These are phyloP conservation scores for Pygoscelis adeliae DNA, from an alignment of 2,113 vertebrate species.

Conservation along the genomic window DNA sequence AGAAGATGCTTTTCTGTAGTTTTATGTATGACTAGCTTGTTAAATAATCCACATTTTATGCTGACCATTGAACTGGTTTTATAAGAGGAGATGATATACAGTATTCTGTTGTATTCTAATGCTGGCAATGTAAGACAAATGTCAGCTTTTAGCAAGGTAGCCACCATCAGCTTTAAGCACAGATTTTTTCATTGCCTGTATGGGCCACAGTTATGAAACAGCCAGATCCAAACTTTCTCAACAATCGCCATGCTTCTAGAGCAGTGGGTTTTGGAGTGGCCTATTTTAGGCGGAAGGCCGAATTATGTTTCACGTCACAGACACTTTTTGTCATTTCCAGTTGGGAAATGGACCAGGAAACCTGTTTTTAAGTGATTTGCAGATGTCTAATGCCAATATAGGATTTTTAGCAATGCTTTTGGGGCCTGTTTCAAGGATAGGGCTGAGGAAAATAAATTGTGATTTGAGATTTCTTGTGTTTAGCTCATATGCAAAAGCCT, in stretches of 20 bases:
- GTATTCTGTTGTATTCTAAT: neutral
- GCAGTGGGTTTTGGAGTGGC: neutral
- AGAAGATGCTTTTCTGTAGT: neutral
- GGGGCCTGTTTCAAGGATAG: neutral
- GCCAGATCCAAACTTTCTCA: neutral
- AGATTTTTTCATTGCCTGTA: neutral
- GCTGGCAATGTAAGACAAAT: neutral
- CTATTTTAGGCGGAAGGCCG: neutral
- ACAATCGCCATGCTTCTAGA: accelerated
- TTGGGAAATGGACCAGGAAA: neutral
- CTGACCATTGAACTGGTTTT: neutral
- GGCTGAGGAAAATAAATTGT: neutral
- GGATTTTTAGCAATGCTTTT: neutral
- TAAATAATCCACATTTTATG: neutral
- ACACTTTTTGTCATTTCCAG: neutral
- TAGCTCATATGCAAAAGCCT: neutral
- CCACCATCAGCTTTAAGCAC: neutral
- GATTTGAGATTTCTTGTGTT: neutral
- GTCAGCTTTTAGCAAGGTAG: neutral
- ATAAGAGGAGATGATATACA: neutral
- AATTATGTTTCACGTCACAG: neutral
- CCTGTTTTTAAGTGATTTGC: neutral
- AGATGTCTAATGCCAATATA: neutral
- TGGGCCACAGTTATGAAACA: neutral
- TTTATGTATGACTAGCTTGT: neutral